These are phyloP conservation scores for Macrotus californicus DNA, from an alignment of 2,113 vertebrate species.

Conservation along the genomic window DNA sequence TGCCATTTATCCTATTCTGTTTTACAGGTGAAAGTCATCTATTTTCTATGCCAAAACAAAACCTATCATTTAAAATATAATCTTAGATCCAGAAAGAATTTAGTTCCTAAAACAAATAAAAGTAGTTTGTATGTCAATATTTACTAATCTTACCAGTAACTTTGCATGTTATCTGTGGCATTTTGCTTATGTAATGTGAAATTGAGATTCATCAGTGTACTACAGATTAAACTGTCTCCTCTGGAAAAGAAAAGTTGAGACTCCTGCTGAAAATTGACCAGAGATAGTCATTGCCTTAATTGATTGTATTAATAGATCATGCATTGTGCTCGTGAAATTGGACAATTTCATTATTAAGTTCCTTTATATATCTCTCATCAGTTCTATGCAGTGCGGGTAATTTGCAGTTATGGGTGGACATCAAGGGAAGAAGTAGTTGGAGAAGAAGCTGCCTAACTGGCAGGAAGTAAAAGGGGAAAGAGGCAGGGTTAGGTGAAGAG, in stretches of 20 bases:
- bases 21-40: background rate
- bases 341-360: background rate
- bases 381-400: background rate
- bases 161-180: background rate
- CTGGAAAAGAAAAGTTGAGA: background rate
- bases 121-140: background rate
- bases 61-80: background rate
- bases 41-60: background rate
- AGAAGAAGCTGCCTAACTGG: background rate
- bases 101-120: slow-evolving; percentile 4
- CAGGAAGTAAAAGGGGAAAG: background rate
- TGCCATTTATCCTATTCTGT: background rate
- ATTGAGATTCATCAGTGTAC: background rate
- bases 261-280: background rate
- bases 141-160: background rate
- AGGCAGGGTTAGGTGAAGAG: background rate
- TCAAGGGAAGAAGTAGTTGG: background rate
- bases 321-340: background rate
- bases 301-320: background rate
- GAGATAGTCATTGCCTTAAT: background rate
- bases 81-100: background rate
- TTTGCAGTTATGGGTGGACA: background rate
- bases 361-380: background rate
- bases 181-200: background rate
- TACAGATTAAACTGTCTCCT: background rate